Percentiles rank a stretch among this genome's conserved stretches.
Evolutionary conservation across 2,888 invertebrate genomes (phyloP).

Genomic region (Trachelus iudaicus): DNA sequence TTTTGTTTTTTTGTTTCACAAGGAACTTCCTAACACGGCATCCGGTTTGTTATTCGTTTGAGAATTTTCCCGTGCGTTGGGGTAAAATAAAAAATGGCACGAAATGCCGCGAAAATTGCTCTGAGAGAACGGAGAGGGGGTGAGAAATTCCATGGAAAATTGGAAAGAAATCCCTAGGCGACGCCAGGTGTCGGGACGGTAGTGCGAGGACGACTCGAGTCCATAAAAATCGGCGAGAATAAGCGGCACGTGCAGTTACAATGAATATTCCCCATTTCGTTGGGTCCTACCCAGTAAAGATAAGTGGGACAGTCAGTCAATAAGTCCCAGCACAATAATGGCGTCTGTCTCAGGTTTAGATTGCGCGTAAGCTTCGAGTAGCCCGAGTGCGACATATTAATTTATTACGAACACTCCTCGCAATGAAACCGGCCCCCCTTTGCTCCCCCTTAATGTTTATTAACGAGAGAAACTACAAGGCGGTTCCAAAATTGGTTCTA

Average conservation of each 20-base stretch:
- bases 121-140: not conserved
- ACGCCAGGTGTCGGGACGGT: not conserved
- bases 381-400: slow-evolving; percentile 40
- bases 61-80: not conserved
- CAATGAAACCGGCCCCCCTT: not conserved
- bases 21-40: not conserved
- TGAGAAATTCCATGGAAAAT: not conserved
- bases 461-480: slow-evolving; percentile 27
- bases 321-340: not conserved
- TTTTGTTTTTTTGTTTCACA: not conserved
- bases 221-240: not conserved
- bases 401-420: slow-evolving; percentile 27
- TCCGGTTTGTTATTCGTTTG: not conserved
- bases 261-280: not conserved
- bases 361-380: slow-evolving; percentile 1
- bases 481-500: slow-evolving; percentile 19
- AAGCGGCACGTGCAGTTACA: not conserved
- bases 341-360: not conserved
- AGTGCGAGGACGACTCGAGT: not conserved
- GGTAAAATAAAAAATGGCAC: not conserved
- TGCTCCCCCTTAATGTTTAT: slow-evolving; percentile 31
- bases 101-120: not conserved
- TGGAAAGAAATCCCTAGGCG: not conserved
- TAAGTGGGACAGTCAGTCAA: not conserved
- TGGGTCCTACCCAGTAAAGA: not conserved